Conservation (phyloP, 1,140 invertebrate species). For the Heliconius himera region DNA sequence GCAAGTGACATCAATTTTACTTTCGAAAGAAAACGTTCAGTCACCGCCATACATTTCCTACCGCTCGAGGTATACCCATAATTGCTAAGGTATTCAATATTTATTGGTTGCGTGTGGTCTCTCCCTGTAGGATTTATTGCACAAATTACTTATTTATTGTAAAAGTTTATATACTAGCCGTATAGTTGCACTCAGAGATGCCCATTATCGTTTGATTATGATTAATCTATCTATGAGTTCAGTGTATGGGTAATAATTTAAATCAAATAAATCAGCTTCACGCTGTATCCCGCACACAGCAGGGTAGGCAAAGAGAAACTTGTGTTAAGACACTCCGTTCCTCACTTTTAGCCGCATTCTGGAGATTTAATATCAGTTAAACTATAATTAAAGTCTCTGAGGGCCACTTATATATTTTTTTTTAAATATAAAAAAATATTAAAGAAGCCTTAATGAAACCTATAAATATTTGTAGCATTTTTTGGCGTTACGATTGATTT, state of each 20-base stretch:
- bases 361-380: not conserved
- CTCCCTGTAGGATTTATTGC: not conserved
- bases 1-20: not conserved
- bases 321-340: too few species aligned
- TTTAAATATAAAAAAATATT: too few species aligned
- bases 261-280: too few species aligned
- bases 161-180: not conserved
- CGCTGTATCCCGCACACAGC: too few species aligned
- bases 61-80: not conserved
- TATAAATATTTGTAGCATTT: too few species aligned
- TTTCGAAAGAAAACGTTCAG: constrained; percentile 6
- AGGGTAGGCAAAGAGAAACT: too few species aligned
- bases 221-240: not conserved
- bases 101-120: constrained; percentile 8
- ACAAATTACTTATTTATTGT: not conserved
- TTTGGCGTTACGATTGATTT: too few species aligned
- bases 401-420: not conserved
- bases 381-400: not conserved
- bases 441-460: too few species aligned
- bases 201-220: not conserved
- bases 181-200: not conserved
- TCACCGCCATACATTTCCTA: not conserved
- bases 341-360: too few species aligned
- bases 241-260: not conserved
- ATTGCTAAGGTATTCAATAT: not conserved